phyloP scores from a whole-genome alignment of 2,888 invertebrate genomes.

The Neelides folsomi region DNA sequence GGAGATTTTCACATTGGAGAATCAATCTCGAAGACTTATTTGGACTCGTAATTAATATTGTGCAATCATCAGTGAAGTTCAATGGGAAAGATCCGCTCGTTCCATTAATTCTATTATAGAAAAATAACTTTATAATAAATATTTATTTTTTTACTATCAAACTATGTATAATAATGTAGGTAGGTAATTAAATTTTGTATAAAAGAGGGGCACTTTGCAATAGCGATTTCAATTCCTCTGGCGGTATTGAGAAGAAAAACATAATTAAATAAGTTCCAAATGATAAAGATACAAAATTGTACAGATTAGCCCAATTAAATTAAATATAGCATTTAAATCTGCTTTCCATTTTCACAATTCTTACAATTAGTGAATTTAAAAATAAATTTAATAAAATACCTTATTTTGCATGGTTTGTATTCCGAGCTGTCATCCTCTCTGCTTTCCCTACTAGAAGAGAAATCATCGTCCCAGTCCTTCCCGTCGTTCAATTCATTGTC shows the following conservation, averaged over 20 bases:
- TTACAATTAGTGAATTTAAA: too few relatives aligned
- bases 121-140: neutral
- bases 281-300: too few relatives aligned
- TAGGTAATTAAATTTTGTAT: too few relatives aligned
- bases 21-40: constrained; percentile 14
- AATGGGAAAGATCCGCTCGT: constrained; percentile 19
- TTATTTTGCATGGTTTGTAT: neutral
- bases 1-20: constrained; percentile 23
- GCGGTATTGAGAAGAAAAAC: too few relatives aligned
- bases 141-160: constrained; percentile 1
- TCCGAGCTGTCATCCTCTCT: neutral
- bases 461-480: neutral
- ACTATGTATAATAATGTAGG: too few relatives aligned
- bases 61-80: constrained; percentile 24
- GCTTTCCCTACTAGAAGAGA: neutral
- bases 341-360: too few relatives aligned
- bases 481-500: neutral
- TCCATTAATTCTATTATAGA: constrained; percentile 15
- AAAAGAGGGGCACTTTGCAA: too few relatives aligned
- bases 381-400: neutral
- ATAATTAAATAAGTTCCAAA: too few relatives aligned
- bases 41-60: constrained; percentile 19
- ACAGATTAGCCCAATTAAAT: too few relatives aligned
- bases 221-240: too few relatives aligned
- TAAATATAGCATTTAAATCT: too few relatives aligned